A percentile compares a stretch with the other conserved stretches of the same genome.
Evolutionary conservation across 2,797 vertebrate genomes (phyloP).

Genomic region (Centropyge bicolor): DNA sequence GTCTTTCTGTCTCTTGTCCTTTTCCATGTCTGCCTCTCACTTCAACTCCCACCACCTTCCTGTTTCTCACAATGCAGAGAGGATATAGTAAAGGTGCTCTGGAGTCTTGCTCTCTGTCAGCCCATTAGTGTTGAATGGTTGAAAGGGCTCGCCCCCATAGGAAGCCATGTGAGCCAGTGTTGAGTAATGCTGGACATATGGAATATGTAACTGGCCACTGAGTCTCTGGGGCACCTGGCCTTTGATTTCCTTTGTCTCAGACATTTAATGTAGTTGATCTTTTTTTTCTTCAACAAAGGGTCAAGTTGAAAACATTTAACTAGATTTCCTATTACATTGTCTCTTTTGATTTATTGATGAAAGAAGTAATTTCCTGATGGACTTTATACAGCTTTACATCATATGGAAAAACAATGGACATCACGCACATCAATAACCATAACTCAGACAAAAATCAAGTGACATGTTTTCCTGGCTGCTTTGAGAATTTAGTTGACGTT

Average conservation of each 20-base stretch:
- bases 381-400: constrained; percentile 8
- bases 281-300: constrained; percentile 1
- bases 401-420: not conserved
- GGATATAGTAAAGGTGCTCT: constrained; percentile 38
- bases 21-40: constrained; percentile 3
- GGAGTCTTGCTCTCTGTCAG: constrained; percentile 31
- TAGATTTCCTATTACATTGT: not conserved
- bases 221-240: constrained; percentile 40
- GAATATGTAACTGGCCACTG: constrained; percentile 59
- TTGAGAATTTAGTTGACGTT: constrained; percentile 6
- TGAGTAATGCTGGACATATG: constrained; percentile 69
- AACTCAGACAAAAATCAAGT: constrained; percentile 8
- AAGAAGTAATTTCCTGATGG: constrained; percentile 10
- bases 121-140: constrained; percentile 53
- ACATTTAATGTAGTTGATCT: constrained; percentile 6
- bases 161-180: constrained; percentile 42
- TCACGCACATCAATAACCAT: not conserved
- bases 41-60: constrained; percentile 13
- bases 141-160: constrained; percentile 44
- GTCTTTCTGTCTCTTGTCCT: constrained; percentile 7
- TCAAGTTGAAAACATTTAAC: constrained; percentile 18
- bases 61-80: constrained; percentile 32
- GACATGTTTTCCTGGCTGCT: constrained; percentile 20
- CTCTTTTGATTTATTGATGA: not conserved
- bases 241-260: constrained; percentile 39